A percentile compares a stretch with the other conserved stretches of the same genome.
These are phyloP conservation scores for Scaptomyza tumidula DNA, from an alignment of 2,888 invertebrate genomes.

Conservation along the genomic window DNA sequence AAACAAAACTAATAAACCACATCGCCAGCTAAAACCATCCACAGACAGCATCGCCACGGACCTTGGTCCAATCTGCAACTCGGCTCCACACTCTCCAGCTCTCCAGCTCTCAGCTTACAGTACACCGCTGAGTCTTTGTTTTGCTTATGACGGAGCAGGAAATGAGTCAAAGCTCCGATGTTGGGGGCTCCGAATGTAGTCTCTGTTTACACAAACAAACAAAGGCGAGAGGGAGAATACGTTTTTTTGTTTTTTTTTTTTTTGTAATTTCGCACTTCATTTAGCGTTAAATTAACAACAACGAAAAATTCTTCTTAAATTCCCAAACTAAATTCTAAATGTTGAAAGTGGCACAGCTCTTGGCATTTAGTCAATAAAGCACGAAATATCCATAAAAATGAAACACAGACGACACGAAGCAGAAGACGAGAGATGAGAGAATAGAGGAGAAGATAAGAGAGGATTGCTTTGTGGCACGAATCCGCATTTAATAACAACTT, in stretches of 20 bases:
- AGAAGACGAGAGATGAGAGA: not conserved
- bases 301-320: constrained; percentile 33
- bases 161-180: constrained; percentile 46
- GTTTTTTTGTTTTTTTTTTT: not conserved
- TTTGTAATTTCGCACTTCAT: constrained; percentile 78
- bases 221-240: not conserved
- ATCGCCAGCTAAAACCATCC: constrained; percentile 27
- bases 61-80: constrained; percentile 15
- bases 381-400: constrained; percentile 64
- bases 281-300: constrained; percentile 75
- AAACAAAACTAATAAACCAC: constrained; percentile 65
- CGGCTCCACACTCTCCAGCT: not conserved
- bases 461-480: constrained; percentile 57
- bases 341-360: constrained; percentile 16
- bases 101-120: constrained; percentile 43
- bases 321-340: constrained; percentile 32
- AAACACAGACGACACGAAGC: constrained; percentile 1
- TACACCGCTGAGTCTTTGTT: constrained; percentile 60
- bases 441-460: not conserved
- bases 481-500: constrained; percentile 70
- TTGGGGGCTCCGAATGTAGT: constrained; percentile 35
- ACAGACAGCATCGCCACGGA: constrained; percentile 25
- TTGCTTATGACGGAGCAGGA: constrained; percentile 61
- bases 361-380: constrained; percentile 56
- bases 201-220: constrained; percentile 45